Base-by-base conservation (phyloP, 2,888 invertebrate species). In the Troilus luridus region DNA sequence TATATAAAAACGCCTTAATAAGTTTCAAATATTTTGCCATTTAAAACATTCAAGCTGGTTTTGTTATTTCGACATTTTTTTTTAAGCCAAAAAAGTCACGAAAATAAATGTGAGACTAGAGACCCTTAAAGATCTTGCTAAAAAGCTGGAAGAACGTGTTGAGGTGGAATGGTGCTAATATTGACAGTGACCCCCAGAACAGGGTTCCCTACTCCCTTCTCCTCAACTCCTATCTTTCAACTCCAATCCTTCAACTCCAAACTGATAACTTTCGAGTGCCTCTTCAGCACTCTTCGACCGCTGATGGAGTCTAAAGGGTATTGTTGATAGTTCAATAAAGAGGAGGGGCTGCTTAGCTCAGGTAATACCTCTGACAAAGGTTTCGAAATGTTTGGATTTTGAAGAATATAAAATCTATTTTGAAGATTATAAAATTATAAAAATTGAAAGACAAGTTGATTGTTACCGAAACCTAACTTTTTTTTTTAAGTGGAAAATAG, bases 161-260 rank as follows among this genome's bases (percentile, higher is more conserved):
- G 41, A 12, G 21, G 0, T 21, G 1, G 62, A 54, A 89, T 67
- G 24, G 62, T 19, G 67, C 89, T 89, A 89, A 89, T 89, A 89
- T 89, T 89, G 89, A 89, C 89, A 89, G 21, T 54, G 54, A n/a
- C 19, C 21, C 41, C 6, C 2, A 56, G 56, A 54, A 67, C 64
- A 89, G 67, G 64, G 62, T 64, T 64, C 89, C 14, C 89, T 62
- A 64, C 89, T 89, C 64, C 54, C 41, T 62, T 41, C 41, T 41
- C 62, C 21, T 62, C 41, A 64, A 54, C 60, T 62, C 7, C 56
- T 24, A 60, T 24, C 41, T 41, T 41, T 41, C 62, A 62, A 14
- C 27, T 41, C 41, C 41, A 41, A 41, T 41, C 41, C 41, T 41
- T 41, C 60, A 88, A 59, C 88, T 88, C 27, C 54, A 5, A n/a